Conservation (phyloP, 2,888 invertebrate genomes). For the Uloborus plumipes region DNA sequence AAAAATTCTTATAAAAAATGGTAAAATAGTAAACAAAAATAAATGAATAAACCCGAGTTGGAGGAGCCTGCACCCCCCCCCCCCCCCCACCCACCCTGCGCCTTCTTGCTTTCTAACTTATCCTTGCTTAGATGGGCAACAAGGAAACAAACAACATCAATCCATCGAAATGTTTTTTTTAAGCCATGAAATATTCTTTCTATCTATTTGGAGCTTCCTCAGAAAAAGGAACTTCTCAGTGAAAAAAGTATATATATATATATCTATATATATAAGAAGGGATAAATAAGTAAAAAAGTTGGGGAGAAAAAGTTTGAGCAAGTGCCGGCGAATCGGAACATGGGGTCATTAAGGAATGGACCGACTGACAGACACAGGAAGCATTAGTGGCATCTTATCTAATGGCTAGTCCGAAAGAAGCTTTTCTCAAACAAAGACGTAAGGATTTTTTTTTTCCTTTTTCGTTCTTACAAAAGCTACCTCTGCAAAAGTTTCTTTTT, state of each 20-base stretch:
- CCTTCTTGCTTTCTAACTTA: slow-evolving; percentile 32
- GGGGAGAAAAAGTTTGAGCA: slow-evolving; percentile 60
- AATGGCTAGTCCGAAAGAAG: slow-evolving; percentile 52
- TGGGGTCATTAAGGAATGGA: slow-evolving; percentile 55
- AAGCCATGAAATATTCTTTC: slow-evolving; percentile 63
- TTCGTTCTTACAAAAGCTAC: not conserved
- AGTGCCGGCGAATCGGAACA: slow-evolving; percentile 61
- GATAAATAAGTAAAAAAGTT: slow-evolving; percentile 35
- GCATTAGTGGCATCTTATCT: slow-evolving; percentile 64
- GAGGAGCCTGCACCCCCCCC: not conserved
- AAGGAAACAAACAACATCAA: slow-evolving; percentile 62
- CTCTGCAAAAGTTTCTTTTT: slow-evolving; percentile 24
- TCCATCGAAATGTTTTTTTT: slow-evolving; percentile 62
- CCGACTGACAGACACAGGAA: slow-evolving; percentile 60
- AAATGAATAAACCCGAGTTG: slow-evolving; percentile 20
- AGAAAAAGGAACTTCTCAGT: slow-evolving; percentile 44
- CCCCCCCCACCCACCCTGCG: slow-evolving; percentile 16
- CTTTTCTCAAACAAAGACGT: slow-evolving; percentile 49
- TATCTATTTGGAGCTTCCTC: slow-evolving; percentile 55
- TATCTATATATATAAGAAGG: slow-evolving; percentile 33
- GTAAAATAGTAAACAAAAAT: slow-evolving; percentile 31
- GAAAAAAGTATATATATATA: slow-evolving; percentile 22
- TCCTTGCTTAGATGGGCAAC: slow-evolving; percentile 27
- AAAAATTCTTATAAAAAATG: slow-evolving; percentile 14
- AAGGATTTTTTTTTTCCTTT: slow-evolving; percentile 11